A percentile compares a stretch with the other conserved stretches of the same genome.
Conservation (phyloP, 2,888 invertebrate genomes). For the Stenchaetothrips biformis region DNA sequence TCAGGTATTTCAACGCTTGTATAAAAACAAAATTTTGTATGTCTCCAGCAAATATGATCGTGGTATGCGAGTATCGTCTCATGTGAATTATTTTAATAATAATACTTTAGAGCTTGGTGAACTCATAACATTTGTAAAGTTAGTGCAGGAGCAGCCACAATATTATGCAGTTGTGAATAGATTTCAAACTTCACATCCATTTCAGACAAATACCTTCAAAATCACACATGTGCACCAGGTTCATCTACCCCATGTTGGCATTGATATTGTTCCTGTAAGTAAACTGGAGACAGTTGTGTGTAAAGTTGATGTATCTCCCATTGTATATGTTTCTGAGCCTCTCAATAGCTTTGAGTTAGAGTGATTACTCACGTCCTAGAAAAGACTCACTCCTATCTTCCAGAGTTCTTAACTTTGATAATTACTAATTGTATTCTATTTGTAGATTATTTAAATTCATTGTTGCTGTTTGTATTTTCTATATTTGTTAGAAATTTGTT, state of each 20-base stretch:
- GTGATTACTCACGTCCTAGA: no score
- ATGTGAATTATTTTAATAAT: not conserved
- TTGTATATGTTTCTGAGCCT: not conserved
- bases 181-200: not conserved
- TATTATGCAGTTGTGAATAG: not conserved
- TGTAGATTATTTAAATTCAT: no score
- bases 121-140: not conserved
- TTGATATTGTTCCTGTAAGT: not conserved
- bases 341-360: not conserved
- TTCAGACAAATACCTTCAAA: not conserved
- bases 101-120: not conserved
- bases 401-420: no score
- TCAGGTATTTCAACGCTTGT: not conserved
- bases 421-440: no score
- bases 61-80: not conserved
- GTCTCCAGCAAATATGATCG: not conserved
- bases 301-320: not conserved
- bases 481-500: no score
- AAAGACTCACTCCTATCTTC: no score
- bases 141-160: not conserved
- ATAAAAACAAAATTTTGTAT: not conserved
- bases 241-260: not conserved
- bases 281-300: not conserved
- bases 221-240: not conserved
- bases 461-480: no score